Conservation (phyloP, 2,113 vertebrate genomes). For the Larimichthys crocea region DNA sequence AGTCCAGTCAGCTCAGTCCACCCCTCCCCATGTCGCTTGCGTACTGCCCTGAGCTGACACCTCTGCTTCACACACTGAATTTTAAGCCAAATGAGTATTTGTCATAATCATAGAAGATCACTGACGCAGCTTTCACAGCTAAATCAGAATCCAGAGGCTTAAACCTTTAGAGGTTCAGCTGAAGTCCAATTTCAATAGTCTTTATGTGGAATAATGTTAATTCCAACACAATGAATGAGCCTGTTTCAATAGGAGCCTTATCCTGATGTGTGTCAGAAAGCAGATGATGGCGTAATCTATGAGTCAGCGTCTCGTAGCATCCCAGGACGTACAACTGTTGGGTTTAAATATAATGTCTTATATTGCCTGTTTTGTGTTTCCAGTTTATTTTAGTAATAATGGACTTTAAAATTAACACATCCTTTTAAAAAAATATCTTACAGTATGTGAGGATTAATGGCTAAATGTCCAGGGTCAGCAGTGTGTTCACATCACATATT, state of each 20-base stretch:
- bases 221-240: constrained; percentile 41
- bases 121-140: constrained; percentile 5
- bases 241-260: constrained; percentile 46
- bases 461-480: not conserved
- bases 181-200: constrained; percentile 10
- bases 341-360: not conserved
- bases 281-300: constrained; percentile 59
- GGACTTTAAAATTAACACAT: not conserved
- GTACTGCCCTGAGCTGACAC: constrained; percentile 33
- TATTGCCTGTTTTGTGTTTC: constrained; percentile 1
- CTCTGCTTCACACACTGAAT: constrained; percentile 34
- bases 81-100: constrained; percentile 25
- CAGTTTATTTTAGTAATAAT: not conserved
- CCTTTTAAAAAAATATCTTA: not conserved
- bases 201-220: constrained; percentile 26
- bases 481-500: constrained; percentile 2
- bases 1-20: constrained; percentile 36
- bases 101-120: constrained; percentile 27
- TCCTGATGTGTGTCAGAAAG: constrained; percentile 51
- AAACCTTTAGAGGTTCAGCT: constrained; percentile 29
- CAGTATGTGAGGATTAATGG: not conserved
- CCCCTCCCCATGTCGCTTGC: constrained; percentile 15
- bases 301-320: constrained; percentile 38
- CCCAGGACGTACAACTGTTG: not conserved
- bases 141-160: constrained; percentile 20